A percentile compares a stretch with the other conserved stretches of the same genome.
Evolutionary conservation across 2,888 invertebrate species (phyloP).

Genomic region (Boloria euphrosyne): DNA sequence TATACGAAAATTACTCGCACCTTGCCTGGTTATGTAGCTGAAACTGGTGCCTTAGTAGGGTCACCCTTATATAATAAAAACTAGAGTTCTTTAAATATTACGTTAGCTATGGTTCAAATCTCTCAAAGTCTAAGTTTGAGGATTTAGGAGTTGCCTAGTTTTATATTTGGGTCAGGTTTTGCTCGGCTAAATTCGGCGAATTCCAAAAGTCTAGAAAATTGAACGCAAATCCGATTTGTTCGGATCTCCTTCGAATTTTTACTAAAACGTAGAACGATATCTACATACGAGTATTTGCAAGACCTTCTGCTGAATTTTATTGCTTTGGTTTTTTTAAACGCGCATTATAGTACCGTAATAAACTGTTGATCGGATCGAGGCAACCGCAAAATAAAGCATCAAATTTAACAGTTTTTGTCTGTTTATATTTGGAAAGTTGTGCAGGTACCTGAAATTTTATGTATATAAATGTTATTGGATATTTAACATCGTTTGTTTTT

Average conservation of each 20-base stretch:
- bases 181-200: conserved; percentile 57
- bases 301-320: conserved; percentile 45
- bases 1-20: conserved; percentile 27
- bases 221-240: conserved; percentile 76
- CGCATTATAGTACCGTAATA: conserved; percentile 20
- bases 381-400: conserved; percentile 22
- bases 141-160: conserved; percentile 59
- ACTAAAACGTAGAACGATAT: conserved; percentile 51
- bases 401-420: conserved; percentile 21
- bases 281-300: conserved; percentile 45
- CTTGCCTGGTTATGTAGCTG: conserved; percentile 9
- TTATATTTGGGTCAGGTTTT: conserved; percentile 65
- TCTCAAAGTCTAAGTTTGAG: conserved; percentile 61
- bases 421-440: not conserved
- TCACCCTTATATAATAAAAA: conserved; percentile 39
- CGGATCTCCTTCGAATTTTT: conserved; percentile 39
- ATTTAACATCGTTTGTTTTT: not conserved
- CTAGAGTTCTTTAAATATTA: conserved; percentile 57
- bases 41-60: conserved; percentile 28
- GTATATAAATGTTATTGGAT: not conserved
- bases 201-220: conserved; percentile 75
- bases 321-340: conserved; percentile 27
- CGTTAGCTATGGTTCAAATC: conserved; percentile 65
- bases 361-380: conserved; percentile 24
- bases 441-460: not conserved